Percentiles rank a stretch among this genome's conserved stretches.
phyloP scores from a whole-genome alignment of 2,113 vertebrate species.

The Paedocypris sp. region DNA sequence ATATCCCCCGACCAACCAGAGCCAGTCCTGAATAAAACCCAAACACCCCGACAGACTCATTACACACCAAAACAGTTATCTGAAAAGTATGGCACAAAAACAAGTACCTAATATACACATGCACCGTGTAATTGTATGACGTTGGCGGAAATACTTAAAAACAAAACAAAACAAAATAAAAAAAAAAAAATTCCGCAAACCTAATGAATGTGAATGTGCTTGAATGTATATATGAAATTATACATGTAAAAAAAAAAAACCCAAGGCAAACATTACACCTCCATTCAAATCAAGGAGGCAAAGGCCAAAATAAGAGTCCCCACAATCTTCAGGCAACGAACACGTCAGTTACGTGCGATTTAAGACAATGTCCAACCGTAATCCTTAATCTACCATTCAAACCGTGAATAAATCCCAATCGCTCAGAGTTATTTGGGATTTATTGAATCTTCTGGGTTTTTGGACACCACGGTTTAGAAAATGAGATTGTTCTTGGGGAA shows the following conservation, averaged over 20 bases:
- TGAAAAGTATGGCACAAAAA: conserved; percentile 36
- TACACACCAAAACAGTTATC: background rate
- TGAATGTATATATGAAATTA: conserved; percentile 18
- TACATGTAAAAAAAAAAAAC: background rate
- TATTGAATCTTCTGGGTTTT: no score
- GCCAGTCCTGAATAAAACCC: no score
- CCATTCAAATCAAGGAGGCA: background rate
- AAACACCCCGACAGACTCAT: conserved; percentile 23
- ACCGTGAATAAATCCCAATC: no score
- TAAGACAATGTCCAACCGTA: no score
- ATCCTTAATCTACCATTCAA: no score
- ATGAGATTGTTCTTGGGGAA: no score
- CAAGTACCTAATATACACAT: conserved; percentile 58
- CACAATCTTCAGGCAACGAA: no score
- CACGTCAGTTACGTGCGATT: no score
- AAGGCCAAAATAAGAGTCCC: background rate
- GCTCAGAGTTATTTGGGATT: no score
- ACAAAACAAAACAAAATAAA: no score
- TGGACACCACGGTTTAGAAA: no score
- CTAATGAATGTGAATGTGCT: conserved; percentile 36
- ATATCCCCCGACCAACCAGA: no score
- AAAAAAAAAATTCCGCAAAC: conserved; percentile 29
- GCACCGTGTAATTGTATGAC: conserved; percentile 39
- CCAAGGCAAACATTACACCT: background rate
- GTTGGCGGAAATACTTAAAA: conserved; percentile 52